Conservation (phyloP, 2,113 vertebrate genomes). For the Argyrosomus japonicus region DNA sequence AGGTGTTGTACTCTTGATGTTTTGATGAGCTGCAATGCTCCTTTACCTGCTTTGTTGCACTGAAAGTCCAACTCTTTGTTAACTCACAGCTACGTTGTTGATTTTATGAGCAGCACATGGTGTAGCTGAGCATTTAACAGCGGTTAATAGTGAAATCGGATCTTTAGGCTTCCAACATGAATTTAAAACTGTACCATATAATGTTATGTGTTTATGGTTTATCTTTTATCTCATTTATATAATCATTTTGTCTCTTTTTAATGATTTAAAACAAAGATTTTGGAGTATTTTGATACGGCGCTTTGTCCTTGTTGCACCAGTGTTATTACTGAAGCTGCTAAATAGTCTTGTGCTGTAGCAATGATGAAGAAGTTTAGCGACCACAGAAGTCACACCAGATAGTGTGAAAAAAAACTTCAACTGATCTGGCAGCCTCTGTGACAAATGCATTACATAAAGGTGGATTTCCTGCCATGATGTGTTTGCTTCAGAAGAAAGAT, state of each 20-base stretch:
- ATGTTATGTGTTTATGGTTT: background rate
- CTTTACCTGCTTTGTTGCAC: too few species aligned
- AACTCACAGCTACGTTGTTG: too few species aligned
- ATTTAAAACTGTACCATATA: background rate
- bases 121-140: too few species aligned
- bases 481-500: background rate
- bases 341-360: background rate
- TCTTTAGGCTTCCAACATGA: background rate
- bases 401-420: background rate
- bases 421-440: background rate
- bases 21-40: too few species aligned
- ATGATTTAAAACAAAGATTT: too few species aligned
- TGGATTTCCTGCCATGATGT: background rate
- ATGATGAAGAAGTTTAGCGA: background rate
- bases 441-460: too few species aligned
- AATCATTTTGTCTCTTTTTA: background rate
- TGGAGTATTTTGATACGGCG: background rate
- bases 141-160: too few species aligned
- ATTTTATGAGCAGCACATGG: too few species aligned
- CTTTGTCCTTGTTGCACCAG: too few species aligned
- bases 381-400: background rate
- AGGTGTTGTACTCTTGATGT: too few species aligned
- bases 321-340: background rate
- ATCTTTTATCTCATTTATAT: too few species aligned
- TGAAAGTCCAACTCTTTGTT: too few species aligned